Evolutionary conservation across 2,888 invertebrate species (phyloP).

Genomic region (Maniola hyperantus): DNA sequence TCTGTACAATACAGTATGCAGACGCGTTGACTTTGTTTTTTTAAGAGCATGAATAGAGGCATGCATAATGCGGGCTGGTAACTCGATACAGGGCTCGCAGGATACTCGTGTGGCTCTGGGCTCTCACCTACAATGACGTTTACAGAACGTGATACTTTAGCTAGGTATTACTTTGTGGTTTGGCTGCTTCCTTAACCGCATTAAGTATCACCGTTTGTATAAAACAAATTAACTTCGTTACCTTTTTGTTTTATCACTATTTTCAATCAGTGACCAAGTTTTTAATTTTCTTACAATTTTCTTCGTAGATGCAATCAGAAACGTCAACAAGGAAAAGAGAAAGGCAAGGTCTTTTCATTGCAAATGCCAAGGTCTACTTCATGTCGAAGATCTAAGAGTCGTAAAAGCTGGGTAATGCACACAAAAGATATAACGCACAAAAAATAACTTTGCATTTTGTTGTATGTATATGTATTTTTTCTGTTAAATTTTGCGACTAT

Average conservation of each 20-base stretch:
- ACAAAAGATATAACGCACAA: not conserved
- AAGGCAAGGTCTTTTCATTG: not conserved
- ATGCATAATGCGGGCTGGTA: slow-evolving; percentile 53
- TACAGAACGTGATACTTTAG: slow-evolving; percentile 30
- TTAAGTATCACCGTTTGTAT: not conserved
- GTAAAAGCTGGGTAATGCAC: not conserved
- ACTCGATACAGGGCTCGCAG: slow-evolving; percentile 40
- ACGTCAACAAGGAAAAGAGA: not conserved
- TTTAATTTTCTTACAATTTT: not conserved
- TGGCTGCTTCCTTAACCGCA: slow-evolving; percentile 30
- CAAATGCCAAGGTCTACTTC: not conserved
- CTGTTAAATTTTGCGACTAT: not conserved
- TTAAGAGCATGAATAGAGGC: slow-evolving; percentile 58
- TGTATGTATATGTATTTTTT: not conserved
- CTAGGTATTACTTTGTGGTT: slow-evolving; percentile 38
- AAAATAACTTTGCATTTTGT: not conserved
- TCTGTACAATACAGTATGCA: slow-evolving; percentile 48
- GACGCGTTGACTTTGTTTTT: slow-evolving; percentile 54
- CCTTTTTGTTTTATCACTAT: not conserved
- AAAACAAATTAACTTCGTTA: not conserved
- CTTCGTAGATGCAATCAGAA: not conserved
- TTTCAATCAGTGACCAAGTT: not conserved
- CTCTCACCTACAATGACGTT: slow-evolving; percentile 35
- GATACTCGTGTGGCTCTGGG: slow-evolving; percentile 32
- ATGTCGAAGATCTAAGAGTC: not conserved